Conservation (phyloP, 2,113 vertebrate genomes). For the Psephotus haematonotus region DNA sequence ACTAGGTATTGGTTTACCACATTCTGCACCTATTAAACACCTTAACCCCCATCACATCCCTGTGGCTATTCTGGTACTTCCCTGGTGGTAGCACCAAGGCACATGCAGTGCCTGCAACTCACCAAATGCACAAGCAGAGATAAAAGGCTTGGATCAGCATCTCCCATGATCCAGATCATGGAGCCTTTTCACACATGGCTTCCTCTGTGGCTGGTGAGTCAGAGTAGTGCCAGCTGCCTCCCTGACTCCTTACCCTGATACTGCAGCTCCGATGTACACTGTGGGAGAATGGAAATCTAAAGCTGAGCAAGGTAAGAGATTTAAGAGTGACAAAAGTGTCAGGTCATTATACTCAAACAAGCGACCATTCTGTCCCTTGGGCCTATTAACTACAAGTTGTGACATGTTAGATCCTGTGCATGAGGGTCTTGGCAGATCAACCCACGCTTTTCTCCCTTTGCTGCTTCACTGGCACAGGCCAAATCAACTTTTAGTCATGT, state of each 20-base stretch:
- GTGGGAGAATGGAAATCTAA: rapidly evolving
- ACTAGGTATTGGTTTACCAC: background rate
- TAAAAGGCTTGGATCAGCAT: background rate
- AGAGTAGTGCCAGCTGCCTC: background rate
- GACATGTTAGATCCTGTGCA: rapidly evolving
- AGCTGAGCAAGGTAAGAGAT: background rate
- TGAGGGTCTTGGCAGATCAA: rapidly evolving
- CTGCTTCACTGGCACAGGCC: background rate
- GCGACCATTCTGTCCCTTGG: background rate
- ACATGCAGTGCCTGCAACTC: background rate
- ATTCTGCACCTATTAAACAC: background rate
- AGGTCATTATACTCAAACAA: background rate
- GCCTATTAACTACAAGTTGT: no score
- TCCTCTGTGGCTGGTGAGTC: rapidly evolving
- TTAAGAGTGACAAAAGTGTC: background rate
- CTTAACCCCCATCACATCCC: background rate
- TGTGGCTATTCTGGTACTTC: background rate
- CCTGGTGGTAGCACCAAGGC: background rate
- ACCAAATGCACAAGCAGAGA: rapidly evolving
- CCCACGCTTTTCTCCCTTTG: rapidly evolving
- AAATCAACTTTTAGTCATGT: background rate
- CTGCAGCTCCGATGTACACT: background rate
- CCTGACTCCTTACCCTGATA: background rate
- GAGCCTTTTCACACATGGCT: background rate
- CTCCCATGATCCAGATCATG: background rate